A percentile compares a stretch with the other conserved stretches of the same genome.
These are phyloP conservation scores for Acinonyx jubatus DNA, from an alignment of 2,113 vertebrate genomes.

Conservation along the genomic window DNA sequence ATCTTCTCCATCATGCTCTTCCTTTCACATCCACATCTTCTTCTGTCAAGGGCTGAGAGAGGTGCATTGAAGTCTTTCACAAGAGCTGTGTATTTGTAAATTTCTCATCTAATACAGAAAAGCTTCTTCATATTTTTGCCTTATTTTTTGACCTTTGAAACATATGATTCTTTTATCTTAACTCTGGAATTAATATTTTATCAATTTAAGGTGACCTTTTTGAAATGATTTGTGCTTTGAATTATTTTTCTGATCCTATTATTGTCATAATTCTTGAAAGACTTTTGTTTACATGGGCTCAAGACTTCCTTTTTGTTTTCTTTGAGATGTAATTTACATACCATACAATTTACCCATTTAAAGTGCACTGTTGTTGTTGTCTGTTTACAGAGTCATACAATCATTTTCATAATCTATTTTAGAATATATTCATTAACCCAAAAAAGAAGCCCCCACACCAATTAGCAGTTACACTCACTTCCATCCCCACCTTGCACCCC, in stretches of 20 bases:
- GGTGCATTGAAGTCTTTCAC: background rate
- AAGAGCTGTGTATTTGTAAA: background rate
- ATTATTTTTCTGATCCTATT: background rate
- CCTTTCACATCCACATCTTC: background rate
- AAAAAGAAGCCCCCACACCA: rapidly evolving
- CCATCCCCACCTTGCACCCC: background rate
- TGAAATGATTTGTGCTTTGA: background rate
- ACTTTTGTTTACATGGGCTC: slow-evolving; percentile 19
- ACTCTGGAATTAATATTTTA: slow-evolving; percentile 11
- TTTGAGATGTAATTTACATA: background rate
- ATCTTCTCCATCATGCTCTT: background rate
- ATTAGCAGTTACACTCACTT: too few relatives aligned
- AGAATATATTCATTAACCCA: background rate
- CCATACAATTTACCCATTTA: background rate
- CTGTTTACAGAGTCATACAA: background rate
- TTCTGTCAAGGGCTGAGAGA: background rate
- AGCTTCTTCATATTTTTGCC: background rate
- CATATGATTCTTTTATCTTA: background rate
- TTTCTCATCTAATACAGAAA: background rate
- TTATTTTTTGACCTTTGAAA: background rate
- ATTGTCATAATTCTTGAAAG: background rate
- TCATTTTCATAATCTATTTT: background rate
- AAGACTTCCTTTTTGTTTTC: background rate
- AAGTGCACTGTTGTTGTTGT: background rate
- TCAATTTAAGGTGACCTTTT: background rate